Conservation (phyloP, 2,797 vertebrate species). For the Bovichtus diacanthus region DNA sequence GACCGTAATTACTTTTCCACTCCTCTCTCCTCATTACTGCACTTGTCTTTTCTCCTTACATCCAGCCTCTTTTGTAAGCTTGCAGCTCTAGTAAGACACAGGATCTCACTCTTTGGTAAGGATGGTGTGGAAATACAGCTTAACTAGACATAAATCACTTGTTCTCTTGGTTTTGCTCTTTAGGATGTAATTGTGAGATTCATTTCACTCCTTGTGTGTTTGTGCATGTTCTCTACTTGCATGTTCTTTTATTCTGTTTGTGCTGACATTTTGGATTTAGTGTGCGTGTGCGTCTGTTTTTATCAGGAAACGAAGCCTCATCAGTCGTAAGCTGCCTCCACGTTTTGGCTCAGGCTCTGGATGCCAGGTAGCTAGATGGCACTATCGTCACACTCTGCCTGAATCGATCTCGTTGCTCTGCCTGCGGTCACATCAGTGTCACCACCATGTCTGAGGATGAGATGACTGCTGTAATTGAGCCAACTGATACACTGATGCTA, state of each 20-base stretch:
- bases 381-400: slow-evolving; percentile 52
- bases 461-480: slow-evolving; percentile 66
- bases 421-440: slow-evolving; percentile 60
- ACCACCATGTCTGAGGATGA: slow-evolving; percentile 56
- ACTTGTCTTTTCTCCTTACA: slow-evolving; percentile 50
- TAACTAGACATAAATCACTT: slow-evolving; percentile 1
- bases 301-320: slow-evolving; percentile 89
- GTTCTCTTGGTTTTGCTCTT: background rate
- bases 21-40: slow-evolving; percentile 66
- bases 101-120: slow-evolving; percentile 83
- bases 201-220: background rate
- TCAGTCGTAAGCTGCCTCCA: slow-evolving; percentile 92
- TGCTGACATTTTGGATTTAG: background rate
- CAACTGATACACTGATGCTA: slow-evolving; percentile 58
- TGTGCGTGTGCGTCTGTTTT: slow-evolving; percentile 18
- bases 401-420: slow-evolving; percentile 36
- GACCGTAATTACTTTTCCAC: slow-evolving; percentile 76
- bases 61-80: slow-evolving; percentile 86
- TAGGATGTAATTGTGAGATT: background rate
- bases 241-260: slow-evolving; percentile 15
- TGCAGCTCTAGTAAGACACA: slow-evolving; percentile 77
- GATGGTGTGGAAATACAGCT: slow-evolving; percentile 18
- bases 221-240: background rate
- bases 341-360: slow-evolving; percentile 92
- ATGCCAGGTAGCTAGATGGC: slow-evolving; percentile 90